Evolutionary conservation across 2,113 vertebrate species (phyloP), one percentile per base, ranked within the genome.

Genomic region (Pipa parva): DNA sequence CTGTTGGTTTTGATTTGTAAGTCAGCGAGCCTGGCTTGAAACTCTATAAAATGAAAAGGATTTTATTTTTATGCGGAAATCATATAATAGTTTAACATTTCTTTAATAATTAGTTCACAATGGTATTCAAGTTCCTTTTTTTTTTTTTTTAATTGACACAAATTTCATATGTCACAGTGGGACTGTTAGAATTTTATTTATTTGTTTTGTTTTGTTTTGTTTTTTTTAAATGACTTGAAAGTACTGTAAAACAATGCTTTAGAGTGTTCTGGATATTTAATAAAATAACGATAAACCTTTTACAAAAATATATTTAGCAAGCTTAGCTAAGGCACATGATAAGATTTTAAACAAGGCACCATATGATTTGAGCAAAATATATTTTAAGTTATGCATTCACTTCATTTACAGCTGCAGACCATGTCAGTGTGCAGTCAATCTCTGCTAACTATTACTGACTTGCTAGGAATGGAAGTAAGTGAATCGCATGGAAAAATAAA

Each of bases 191-290:
- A 76, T 80, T 70, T 72, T 75, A 64, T 63, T 63, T n/a, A n/a
- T n/a, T n/a, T n/a, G n/a, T n/a, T n/a, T n/a, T n/a, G n/a, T n/a
- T n/a, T n/a, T n/a, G n/a, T n/a, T n/a, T n/a, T n/a, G n/a, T n/a
- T n/a, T n/a, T n/a, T n/a, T n/a, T n/a, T n/a, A 80, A 58, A 72
- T 77, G 63, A 75, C 51, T 69, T 42, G 20, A 39, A 54, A 17
- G 17, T 60, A 39, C 48, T 78, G 54, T 37, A 62, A 76, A 1
- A 11, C 33, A 59, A 68, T 79, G 75, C 37, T 70, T 82, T 82
- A 72, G 77, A 88, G 81, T 87, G 85, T 88, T 86, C 85, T 76
- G 80, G 58, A 80, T 54, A 36, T 86, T 79, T 86, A 79, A 77
- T 79, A 71, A 75, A 79, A 78, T 78, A 84, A 71, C 74, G 71